Percentiles rank a stretch among this genome's conserved stretches.
phyloP scores from a whole-genome alignment of 2,888 invertebrate species.

The Neria commutata region DNA sequence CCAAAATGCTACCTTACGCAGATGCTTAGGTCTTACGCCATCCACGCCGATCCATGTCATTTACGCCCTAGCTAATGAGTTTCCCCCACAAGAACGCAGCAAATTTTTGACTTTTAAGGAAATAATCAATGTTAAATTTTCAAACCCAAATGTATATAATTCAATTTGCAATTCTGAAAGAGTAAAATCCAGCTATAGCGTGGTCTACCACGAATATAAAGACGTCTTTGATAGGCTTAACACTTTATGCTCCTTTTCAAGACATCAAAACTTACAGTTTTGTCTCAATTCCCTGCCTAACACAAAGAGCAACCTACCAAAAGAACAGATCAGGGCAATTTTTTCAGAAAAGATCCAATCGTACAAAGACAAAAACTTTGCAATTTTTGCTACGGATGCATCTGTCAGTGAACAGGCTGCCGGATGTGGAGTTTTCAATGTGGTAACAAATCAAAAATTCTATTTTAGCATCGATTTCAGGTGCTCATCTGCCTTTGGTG shows the following conservation, averaged over 20 bases:
- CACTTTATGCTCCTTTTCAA: not conserved
- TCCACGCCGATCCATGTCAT: not conserved
- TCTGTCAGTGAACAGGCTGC: not conserved
- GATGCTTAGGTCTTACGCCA: not conserved
- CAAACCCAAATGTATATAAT: not conserved
- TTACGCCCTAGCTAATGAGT: not conserved
- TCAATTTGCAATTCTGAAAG: not conserved
- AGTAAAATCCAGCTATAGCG: not conserved
- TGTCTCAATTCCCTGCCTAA: not conserved
- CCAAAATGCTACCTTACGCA: not conserved
- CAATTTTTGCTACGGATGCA: not conserved
- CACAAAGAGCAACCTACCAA: not conserved
- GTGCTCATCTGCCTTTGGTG: constrained; percentile 2
- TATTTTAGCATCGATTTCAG: not conserved
- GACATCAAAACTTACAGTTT: not conserved
- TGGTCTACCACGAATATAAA: not conserved
- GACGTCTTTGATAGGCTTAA: not conserved
- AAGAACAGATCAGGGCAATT: not conserved
- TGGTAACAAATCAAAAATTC: not conserved
- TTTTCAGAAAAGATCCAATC: not conserved
- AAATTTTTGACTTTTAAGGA: not conserved
- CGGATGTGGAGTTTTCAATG: not conserved
- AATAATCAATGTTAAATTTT: not conserved
- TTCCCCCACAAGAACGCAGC: not conserved
- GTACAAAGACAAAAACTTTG: not conserved